phyloP scores from a whole-genome alignment of 92 coral and sea anemone species.

The Zoanthus sansibaricus region DNA sequence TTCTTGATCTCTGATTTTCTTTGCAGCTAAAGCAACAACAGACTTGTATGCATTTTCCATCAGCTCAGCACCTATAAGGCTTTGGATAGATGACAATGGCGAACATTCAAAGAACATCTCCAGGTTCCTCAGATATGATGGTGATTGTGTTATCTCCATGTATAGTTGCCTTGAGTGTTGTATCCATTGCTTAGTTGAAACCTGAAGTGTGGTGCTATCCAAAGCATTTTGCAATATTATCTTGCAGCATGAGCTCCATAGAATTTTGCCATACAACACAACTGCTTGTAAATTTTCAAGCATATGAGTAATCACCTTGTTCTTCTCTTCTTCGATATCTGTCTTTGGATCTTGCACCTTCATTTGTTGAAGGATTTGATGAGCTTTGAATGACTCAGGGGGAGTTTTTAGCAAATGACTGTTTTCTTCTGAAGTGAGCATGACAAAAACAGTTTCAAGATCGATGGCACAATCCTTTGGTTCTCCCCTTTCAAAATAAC shows the following conservation, averaged over 20 bases:
- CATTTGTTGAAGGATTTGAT: conserved; percentile 3
- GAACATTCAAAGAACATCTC: neutral
- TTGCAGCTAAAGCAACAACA: neutral
- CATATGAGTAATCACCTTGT: neutral
- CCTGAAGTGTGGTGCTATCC: conserved; percentile 12
- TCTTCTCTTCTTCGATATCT: neutral
- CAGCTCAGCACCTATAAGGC: neutral
- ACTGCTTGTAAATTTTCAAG: neutral
- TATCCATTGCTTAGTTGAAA: conserved; percentile 52
- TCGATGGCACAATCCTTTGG: conserved; percentile 37
- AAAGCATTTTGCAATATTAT: conserved; percentile 53
- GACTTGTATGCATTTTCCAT: neutral
- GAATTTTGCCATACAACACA: conserved; percentile 52
- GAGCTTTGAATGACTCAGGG: conserved; percentile 29
- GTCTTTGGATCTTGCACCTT: neutral
- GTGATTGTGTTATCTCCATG: neutral
- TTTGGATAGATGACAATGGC: neutral
- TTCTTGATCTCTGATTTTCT: neutral
- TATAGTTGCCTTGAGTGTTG: conserved; percentile 6
- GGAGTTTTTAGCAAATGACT: conserved; percentile 23
- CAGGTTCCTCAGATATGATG: neutral
- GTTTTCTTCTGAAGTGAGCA: conserved; percentile 24
- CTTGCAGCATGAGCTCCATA: conserved; percentile 53
- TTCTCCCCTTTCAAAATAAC: conserved; percentile 46
- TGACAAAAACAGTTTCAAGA: conserved; percentile 28